Conservation (phyloP, 2,888 invertebrate species). For the Rotaria macrura region DNA sequence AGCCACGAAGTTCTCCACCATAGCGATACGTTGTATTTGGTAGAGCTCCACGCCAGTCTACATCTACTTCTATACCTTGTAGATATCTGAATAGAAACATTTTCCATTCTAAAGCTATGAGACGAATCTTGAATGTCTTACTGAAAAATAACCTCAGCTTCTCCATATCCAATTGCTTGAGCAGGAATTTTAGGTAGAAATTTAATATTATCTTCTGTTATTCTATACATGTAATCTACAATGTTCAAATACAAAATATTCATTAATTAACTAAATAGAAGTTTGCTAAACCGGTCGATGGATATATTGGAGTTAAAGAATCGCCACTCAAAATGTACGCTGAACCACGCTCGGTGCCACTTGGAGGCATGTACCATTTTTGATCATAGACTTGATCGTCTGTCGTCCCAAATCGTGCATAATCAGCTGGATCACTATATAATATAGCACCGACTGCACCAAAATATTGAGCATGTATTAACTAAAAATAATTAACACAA, state of each 20-base stretch:
- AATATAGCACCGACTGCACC: conserved; percentile 50
- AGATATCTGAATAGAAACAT: not conserved
- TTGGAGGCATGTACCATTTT: conserved; percentile 51
- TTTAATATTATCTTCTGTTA: not conserved
- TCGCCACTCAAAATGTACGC: conserved; percentile 49
- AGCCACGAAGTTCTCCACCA: conserved; percentile 28
- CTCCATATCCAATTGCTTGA: conserved; percentile 39
- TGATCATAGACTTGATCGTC: conserved; percentile 42
- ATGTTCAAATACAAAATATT: not conserved
- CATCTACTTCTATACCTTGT: not conserved
- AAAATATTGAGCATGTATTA: conserved; percentile 40
- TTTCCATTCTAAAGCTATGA: not conserved
- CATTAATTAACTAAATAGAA: not conserved
- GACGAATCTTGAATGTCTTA: conserved; percentile 28
- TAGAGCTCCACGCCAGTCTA: not conserved
- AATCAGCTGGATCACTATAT: conserved; percentile 50
- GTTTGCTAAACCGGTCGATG: conserved; percentile 42
- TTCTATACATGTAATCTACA: not conserved
- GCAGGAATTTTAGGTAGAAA: conserved; percentile 36
- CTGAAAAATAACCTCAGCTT: conserved; percentile 38
- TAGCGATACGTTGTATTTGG: conserved; percentile 29
- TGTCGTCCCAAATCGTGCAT: conserved; percentile 39
- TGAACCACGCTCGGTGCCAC: conserved; percentile 52
- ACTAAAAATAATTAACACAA: no score
- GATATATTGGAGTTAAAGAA: conserved; percentile 53